A percentile compares a stretch with the other conserved stretches of the same genome.
phyloP scores from a whole-genome alignment of 1,140 invertebrate species.

The Drosophila pandora region DNA sequence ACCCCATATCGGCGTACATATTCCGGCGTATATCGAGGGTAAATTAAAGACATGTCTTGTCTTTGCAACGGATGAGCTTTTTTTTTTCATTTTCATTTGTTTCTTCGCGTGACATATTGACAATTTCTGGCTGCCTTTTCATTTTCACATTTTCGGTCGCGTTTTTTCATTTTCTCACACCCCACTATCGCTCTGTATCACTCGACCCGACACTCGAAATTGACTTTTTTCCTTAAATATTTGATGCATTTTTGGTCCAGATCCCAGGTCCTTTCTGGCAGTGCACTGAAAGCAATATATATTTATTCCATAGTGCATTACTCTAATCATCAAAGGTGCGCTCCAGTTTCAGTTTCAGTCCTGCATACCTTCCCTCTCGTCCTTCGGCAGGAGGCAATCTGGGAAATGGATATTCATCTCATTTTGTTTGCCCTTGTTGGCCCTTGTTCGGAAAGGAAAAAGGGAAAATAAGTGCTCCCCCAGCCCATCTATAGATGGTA shows the following conservation, averaged over 20 bases:
- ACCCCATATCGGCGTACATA: not conserved
- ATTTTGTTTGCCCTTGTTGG: conserved; percentile 42
- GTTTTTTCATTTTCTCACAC: conserved; percentile 33
- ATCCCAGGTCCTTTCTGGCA: conserved; percentile 11
- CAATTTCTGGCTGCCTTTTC: conserved; percentile 47
- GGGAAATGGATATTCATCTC: conserved; percentile 63
- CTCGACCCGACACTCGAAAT: conserved; percentile 40
- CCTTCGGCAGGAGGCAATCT: conserved; percentile 29
- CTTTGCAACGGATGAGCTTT: not conserved
- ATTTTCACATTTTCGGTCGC: conserved; percentile 35
- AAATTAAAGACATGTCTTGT: conserved; percentile 63
- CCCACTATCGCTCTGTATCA: not conserved
- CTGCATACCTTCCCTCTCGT: no score
- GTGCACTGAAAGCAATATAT: conserved; percentile 40
- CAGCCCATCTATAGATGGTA: conserved; percentile 5
- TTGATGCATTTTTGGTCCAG: conserved; percentile 28
- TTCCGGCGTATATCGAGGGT: conserved; percentile 24
- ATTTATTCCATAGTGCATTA: conserved; percentile 65
- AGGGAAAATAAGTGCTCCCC: not conserved
- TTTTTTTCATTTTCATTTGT: conserved; percentile 3
- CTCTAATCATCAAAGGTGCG: conserved; percentile 68
- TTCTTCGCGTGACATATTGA: conserved; percentile 60
- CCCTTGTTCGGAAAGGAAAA: conserved; percentile 15
- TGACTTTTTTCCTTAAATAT: conserved; percentile 66
- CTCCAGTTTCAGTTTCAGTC: not conserved